These are phyloP conservation scores for Hirundo rustica DNA, from an alignment of 2,797 vertebrate species.

Conservation along the genomic window DNA sequence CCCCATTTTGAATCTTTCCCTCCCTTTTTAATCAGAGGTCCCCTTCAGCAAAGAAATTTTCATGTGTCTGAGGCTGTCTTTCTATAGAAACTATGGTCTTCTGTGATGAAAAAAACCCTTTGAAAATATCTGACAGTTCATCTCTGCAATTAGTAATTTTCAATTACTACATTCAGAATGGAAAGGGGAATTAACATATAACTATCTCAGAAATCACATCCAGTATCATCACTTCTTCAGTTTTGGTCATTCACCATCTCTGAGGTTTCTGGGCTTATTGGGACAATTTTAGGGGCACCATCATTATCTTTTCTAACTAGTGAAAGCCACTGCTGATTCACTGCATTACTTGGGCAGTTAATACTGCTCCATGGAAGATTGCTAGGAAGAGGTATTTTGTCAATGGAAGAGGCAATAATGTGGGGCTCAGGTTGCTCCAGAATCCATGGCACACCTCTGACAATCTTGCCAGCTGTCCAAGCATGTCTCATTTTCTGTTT, in stretches of 20 bases:
- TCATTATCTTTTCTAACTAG: background rate
- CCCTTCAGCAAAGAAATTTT: slow-evolving; percentile 2
- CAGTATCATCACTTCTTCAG: background rate
- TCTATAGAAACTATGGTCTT: background rate
- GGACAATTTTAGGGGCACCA: background rate
- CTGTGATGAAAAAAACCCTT: slow-evolving; percentile 9
- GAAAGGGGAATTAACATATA: background rate
- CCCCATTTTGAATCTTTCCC: background rate
- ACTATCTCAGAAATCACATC: slow-evolving; percentile 1
- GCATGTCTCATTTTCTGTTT: background rate
- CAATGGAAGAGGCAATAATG: background rate
- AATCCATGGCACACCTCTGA: background rate
- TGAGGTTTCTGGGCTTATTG: background rate
- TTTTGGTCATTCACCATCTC: background rate
- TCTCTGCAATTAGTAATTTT: slow-evolving; percentile 55
- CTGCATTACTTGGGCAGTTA: background rate
- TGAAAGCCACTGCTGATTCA: background rate
- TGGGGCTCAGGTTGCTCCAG: background rate
- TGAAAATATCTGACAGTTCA: slow-evolving; percentile 31
- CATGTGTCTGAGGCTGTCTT: background rate
- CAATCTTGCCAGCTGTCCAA: slow-evolving; percentile 1
- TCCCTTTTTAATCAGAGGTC: background rate
- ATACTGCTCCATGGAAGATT: background rate
- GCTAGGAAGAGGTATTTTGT: background rate
- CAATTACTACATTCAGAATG: slow-evolving; percentile 23